Conservation (phyloP, 1,140 invertebrate species). For the Drosophila carrolli region DNA sequence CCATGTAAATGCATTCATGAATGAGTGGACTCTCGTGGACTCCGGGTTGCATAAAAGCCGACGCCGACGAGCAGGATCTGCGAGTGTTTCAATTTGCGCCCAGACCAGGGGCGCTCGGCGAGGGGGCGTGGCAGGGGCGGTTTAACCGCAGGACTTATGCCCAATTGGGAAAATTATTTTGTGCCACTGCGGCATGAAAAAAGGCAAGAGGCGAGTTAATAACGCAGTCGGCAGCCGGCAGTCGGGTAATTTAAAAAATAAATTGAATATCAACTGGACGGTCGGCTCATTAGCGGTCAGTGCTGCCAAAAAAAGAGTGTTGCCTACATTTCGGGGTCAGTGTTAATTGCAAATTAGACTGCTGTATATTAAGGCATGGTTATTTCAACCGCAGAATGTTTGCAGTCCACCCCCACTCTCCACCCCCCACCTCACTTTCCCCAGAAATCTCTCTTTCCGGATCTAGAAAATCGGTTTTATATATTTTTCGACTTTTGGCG, state of each 20-base stretch:
- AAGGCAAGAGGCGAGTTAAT: slow-evolving; percentile 30
- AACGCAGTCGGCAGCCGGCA: slow-evolving; percentile 12
- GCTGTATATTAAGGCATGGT: slow-evolving; percentile 56
- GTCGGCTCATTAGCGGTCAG: slow-evolving; percentile 66
- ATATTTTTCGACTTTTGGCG: slow-evolving; percentile 54
- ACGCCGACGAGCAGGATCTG: slow-evolving; percentile 48
- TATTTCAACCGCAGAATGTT: slow-evolving; percentile 69
- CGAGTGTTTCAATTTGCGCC: slow-evolving; percentile 78
- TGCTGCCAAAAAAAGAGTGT: slow-evolving; percentile 13
- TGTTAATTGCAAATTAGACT: slow-evolving; percentile 55
- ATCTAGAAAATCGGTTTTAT: slow-evolving; percentile 3
- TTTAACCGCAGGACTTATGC: slow-evolving; percentile 71
- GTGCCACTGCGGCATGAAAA: slow-evolving; percentile 74
- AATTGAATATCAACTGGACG: slow-evolving; percentile 70
- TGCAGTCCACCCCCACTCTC: slow-evolving; percentile 34
- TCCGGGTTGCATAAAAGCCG: slow-evolving; percentile 67
- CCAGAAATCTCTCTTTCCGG: not conserved
- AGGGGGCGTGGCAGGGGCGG: not conserved
- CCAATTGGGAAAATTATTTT: slow-evolving; percentile 81
- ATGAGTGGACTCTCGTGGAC: slow-evolving; percentile 65
- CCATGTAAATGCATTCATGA: slow-evolving; percentile 81
- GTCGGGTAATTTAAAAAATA: slow-evolving; percentile 54
- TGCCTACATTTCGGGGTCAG: slow-evolving; percentile 46
- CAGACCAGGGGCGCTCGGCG: not conserved
- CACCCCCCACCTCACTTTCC: too few relatives aligned